A percentile compares a stretch with the other conserved stretches of the same genome.
These are phyloP conservation scores for Artibeus jamaicensis DNA, from an alignment of 2,797 vertebrate species.

Conservation along the genomic window DNA sequence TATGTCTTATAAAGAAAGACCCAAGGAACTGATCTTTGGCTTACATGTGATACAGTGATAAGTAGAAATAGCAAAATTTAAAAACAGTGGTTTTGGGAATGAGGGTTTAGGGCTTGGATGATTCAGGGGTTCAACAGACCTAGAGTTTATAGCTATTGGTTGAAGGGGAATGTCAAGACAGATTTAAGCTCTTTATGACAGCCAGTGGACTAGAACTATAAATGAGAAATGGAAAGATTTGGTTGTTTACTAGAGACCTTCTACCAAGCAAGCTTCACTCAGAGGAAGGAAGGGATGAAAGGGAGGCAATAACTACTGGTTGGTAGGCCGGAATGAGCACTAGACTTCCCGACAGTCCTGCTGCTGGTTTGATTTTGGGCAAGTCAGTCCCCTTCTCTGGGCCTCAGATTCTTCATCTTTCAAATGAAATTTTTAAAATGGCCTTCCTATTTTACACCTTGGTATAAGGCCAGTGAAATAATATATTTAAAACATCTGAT, in stretches of 20 bases:
- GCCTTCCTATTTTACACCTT: not conserved
- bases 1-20: constrained; percentile 44
- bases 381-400: not conserved
- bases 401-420: not conserved
- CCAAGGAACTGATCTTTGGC: not conserved
- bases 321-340: not conserved
- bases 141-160: not conserved
- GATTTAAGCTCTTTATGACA: constrained; percentile 34
- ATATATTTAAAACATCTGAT: not conserved
- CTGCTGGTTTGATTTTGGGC: not conserved
- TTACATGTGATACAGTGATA: not conserved
- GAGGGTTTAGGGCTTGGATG: not conserved
- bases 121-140: not conserved
- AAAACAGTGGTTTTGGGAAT: not conserved
- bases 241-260: constrained; percentile 21
- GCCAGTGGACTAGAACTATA: not conserved
- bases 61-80: constrained; percentile 12
- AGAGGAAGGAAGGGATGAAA: not conserved
- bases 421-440: not conserved
- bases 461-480: not conserved
- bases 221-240: constrained; percentile 6
- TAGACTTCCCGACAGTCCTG: not conserved
- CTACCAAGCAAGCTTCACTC: not conserved
- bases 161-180: not conserved
- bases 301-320: not conserved